These are phyloP conservation scores for Xylocopa sonorina DNA, from an alignment of 1,140 invertebrate genomes.

Conservation along the genomic window DNA sequence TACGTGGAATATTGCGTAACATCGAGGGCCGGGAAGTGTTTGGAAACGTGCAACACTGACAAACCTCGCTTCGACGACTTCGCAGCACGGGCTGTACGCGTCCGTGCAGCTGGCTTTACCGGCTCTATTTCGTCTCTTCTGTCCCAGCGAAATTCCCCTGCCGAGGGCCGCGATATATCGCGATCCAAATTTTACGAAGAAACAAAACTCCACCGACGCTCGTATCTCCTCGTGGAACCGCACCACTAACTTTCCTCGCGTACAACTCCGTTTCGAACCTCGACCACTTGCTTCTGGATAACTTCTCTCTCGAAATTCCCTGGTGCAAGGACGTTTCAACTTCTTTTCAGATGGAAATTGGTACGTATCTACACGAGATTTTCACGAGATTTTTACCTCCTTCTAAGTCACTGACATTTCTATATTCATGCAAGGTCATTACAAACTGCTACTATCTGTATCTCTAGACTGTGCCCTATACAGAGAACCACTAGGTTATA, in stretches of 20 bases:
- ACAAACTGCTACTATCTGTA: constrained; percentile 34
- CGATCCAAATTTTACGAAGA: constrained; percentile 58
- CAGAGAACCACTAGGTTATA: constrained; percentile 41
- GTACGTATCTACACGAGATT: constrained; percentile 38
- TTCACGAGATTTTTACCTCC: constrained; percentile 9
- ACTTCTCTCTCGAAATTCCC: constrained; percentile 27
- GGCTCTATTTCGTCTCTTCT: constrained; percentile 58
- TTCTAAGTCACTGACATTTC: constrained; percentile 28
- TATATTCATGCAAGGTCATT: constrained; percentile 40
- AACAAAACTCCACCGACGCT: constrained; percentile 48
- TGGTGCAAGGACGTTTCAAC: constrained; percentile 40
- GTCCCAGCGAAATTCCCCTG: constrained; percentile 55
- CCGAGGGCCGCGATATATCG: constrained; percentile 35
- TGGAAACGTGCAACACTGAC: constrained; percentile 55
- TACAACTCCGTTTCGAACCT: constrained; percentile 18
- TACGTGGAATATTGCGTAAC: constrained; percentile 74
- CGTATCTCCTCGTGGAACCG: constrained; percentile 31
- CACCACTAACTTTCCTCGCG: constrained; percentile 34
- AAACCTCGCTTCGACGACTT: constrained; percentile 49
- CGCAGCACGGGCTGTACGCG: constrained; percentile 34
- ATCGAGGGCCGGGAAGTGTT: constrained; percentile 65
- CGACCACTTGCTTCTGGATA: constrained; percentile 38
- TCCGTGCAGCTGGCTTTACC: constrained; percentile 53
- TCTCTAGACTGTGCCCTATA: background rate
- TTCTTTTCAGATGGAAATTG: constrained; percentile 67